phyloP scores from a whole-genome alignment of 37 sponge, comb jelly and placozoan genomes.

The Ianthella basta region DNA sequence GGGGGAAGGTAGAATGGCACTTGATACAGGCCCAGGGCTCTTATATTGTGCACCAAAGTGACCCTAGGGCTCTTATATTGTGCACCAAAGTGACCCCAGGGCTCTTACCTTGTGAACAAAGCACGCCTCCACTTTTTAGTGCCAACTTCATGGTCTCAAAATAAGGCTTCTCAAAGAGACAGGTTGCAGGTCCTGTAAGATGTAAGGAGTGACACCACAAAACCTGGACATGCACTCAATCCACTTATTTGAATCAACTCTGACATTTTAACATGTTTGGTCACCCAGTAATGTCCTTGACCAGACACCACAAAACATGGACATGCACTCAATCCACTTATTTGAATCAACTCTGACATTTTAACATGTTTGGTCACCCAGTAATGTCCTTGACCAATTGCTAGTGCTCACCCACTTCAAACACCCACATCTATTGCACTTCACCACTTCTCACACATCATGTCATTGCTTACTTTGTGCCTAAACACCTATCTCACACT shows the following conservation, averaged over 20 bases:
- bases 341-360: not conserved
- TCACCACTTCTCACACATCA: no score
- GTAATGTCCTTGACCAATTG: no score
- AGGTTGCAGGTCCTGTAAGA: slow-evolving; percentile 70
- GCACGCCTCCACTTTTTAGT: slow-evolving; percentile 73
- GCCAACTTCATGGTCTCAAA: slow-evolving; percentile 72
- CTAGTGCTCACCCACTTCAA: no score
- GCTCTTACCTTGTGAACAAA: slow-evolving; percentile 80
- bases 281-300: no score
- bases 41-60: not conserved
- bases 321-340: not conserved
- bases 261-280: not conserved
- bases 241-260: not conserved
- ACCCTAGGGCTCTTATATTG: not conserved
- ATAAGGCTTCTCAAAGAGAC: slow-evolving; percentile 75
- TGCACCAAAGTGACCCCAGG: not conserved
- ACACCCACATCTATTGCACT: no score
- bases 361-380: not conserved
- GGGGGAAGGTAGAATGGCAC: not conserved
- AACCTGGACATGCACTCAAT: not conserved
- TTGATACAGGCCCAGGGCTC: not conserved
- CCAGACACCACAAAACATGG: not conserved
- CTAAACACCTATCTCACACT: no score
- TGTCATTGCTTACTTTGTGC: no score
- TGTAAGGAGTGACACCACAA: not conserved